Percentiles rank a stretch among this genome's conserved stretches.
Conservation (phyloP, 1,140 invertebrate species). For the Cydia fagiglandana region DNA sequence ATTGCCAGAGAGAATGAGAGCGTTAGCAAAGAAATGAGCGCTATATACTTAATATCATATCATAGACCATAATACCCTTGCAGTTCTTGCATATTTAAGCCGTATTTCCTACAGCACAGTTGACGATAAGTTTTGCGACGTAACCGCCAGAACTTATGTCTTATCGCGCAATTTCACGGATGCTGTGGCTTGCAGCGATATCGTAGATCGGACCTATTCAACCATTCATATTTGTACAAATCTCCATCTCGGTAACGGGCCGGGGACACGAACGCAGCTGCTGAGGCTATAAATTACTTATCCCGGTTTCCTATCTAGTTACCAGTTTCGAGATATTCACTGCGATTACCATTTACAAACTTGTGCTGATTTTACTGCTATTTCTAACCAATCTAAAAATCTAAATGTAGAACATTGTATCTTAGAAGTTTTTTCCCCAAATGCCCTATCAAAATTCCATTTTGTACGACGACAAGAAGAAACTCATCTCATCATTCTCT, state of each 20-base stretch:
- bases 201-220: not conserved
- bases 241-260: not conserved
- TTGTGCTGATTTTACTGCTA: not conserved
- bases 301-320: conserved; percentile 41
- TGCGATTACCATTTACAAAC: conserved; percentile 4
- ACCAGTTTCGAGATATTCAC: conserved; percentile 25
- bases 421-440: no score
- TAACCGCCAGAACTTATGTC: not conserved
- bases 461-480: no score
- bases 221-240: not conserved
- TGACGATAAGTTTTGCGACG: not conserved
- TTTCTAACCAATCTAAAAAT: not conserved
- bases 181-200: not conserved
- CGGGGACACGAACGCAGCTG: conserved; percentile 41
- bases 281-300: conserved; percentile 40
- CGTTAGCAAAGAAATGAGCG: no score
- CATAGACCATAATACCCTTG: no score
- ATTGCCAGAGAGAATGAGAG: no score
- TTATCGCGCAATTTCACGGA: conserved; percentile 13
- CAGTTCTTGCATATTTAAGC: not conserved
- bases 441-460: no score
- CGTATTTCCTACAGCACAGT: not conserved
- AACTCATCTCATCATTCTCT: not conserved
- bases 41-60: no score
- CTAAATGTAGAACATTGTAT: no score